phyloP scores from a whole-genome alignment of 2,888 invertebrate genomes.

The Hypercompe scribonia region DNA sequence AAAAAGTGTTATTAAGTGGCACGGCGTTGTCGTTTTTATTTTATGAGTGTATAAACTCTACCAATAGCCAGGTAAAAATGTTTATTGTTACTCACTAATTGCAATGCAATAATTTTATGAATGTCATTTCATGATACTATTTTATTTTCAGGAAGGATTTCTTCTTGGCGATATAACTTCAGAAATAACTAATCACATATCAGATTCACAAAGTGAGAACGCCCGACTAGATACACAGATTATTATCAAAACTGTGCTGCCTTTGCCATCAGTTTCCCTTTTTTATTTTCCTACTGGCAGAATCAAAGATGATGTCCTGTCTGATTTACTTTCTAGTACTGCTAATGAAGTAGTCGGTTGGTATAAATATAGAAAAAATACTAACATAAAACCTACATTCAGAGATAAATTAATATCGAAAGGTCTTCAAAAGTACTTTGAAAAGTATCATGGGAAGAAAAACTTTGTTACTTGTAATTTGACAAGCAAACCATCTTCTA shows the following conservation, averaged over 20 bases:
- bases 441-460: conserved; percentile 82
- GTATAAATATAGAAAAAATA: conserved; percentile 88
- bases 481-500: conserved; percentile 81
- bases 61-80: conserved; percentile 85
- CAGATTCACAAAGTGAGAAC: conserved; percentile 89
- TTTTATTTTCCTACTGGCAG: conserved; percentile 87
- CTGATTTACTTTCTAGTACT: conserved; percentile 81
- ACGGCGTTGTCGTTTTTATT: conserved; percentile 89
- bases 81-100: neutral
- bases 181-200: conserved; percentile 89
- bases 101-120: neutral
- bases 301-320: conserved; percentile 85
- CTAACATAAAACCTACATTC: conserved; percentile 85
- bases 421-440: conserved; percentile 87
- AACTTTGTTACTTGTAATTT: conserved; percentile 88
- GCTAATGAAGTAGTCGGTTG: conserved; percentile 88
- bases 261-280: conserved; percentile 85
- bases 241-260: conserved; percentile 87
- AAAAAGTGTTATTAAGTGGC: conserved; percentile 86
- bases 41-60: conserved; percentile 88
- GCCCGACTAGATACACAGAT: conserved; percentile 88
- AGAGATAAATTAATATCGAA: conserved; percentile 88
- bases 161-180: conserved; percentile 88
- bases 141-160: conserved; percentile 86
- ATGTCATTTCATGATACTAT: conserved; percentile 4